Base-by-base conservation (phyloP, 1,140 invertebrate species). In the Thrips palmi region DNA sequence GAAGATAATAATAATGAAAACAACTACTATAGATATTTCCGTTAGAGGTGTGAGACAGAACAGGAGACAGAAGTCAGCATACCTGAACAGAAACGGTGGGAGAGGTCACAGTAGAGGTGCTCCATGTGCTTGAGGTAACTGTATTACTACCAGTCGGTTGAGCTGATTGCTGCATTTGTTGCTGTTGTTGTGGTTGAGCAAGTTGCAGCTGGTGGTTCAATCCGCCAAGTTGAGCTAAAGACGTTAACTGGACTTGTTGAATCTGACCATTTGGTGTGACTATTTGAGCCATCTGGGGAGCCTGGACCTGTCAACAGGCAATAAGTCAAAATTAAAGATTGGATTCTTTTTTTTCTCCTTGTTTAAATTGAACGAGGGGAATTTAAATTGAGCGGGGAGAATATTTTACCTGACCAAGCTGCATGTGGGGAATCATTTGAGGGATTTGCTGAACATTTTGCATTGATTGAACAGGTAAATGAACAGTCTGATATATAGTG, bases 401-500 rank as follows among this genome's bases (percentile, higher is more conserved):
- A 6, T 46, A n/a, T n/a, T 21, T 41, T 52, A 68, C 68, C 58
- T 78, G 75, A 2, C 74, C 64, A 35, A 75, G 61, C 51, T 74
- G 45, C n/a, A 52, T 46, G 41, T 48, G 79, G 5, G 74, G 80
- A 51, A 81, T 75, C 48, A 84, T 74, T 56, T 85, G 80, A 43
- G 36, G 43, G 2, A 50, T 48, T 33, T 57, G 53, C n/a, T 60
- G 45, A 14, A 63, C 45, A 45, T 62, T 57, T 45, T 55, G 71
- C 49, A 67, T 53, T 42, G 49, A 62, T 57, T 88, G 83, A 15
- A 89, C 65, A 0, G 86, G 87, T 48, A 93, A 75, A 56, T 93
- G 86, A 1, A 92, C 74, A 0, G 87, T 92, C 52, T 93, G 87
- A 54, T 87, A 86, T 36, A 92, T 71, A 0, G 86, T 92, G 0